Evolutionary conservation across 2,888 invertebrate species (phyloP), one percentile per base, ranked within the genome.

Genomic region (Spatulosminthurus flaviceps): DNA sequence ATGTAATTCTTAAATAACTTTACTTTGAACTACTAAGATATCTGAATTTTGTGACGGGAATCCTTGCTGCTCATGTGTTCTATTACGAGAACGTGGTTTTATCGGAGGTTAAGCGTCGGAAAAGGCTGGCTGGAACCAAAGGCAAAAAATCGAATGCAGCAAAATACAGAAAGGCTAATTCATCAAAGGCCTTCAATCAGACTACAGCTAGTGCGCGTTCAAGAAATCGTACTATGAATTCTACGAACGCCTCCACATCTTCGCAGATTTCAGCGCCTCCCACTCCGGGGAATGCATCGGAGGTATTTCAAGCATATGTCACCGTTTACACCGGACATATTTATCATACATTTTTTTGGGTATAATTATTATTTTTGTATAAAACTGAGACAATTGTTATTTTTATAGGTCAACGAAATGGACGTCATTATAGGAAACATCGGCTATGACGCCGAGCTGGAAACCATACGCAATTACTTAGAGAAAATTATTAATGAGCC

Each of bases 381-480:
- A 34, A 34, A n/a, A 60, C 16, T 19, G 5, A 21, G 2, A 60
- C 16, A 2, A 60, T 60, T 60, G 4, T 60, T 4, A 9, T 60
- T 72, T 41, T 69, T 26, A 34, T n/a, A 80, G 42, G 41, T 67
- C 26, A 80, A 79, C 22, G 85, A 85, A 75, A 82, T 85, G 82
- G 85, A 85, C 16, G 80, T 80, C 11, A 82, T 85, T 60, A 83
- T 84, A 69, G 85, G 85, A 21, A 82, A 81, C 42, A 81, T 82
- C 77, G 85, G 84, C 1, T 83, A 82, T 75, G 84, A 84, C 61
- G 79, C 81, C 21, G 84, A 85, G 41, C 70, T 76, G 21, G 85
- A 85, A 29, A 71, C 61, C 11, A 81, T 85, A 16, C 81, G 82
- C 26, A 70, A 70, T 0, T 83, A 83, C 64, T 41, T 83, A 16